Evolutionary conservation across 2,113 vertebrate species (phyloP).

Genomic region (Quiscalus mexicanus): DNA sequence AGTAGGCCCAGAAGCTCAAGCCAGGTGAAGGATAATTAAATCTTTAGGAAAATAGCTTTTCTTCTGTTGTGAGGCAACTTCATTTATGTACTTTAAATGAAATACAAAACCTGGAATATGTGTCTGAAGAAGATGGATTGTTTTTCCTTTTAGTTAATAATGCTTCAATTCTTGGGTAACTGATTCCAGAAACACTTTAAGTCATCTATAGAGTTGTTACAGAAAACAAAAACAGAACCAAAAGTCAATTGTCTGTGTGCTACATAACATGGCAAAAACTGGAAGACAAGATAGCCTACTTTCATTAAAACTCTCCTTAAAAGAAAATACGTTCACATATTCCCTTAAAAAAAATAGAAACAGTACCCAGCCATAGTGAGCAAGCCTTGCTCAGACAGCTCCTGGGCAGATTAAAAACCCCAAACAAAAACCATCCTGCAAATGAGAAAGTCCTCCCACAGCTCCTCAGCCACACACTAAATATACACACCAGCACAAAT

Average conservation of each 20-base stretch:
- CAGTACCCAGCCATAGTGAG: not conserved
- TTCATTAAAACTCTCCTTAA: not conserved
- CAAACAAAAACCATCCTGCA: not conserved
- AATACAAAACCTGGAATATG: conserved; percentile 20
- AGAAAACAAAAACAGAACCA: not conserved
- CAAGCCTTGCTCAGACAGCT: not conserved
- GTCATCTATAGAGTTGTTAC: not conserved
- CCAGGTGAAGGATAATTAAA: not conserved
- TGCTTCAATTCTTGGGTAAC: conserved; percentile 5
- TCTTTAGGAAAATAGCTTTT: not conserved
- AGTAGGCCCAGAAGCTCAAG: not conserved
- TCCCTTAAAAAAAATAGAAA: not conserved
- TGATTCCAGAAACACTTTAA: conserved; percentile 42
- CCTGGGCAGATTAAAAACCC: not conserved
- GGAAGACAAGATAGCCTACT: not conserved
- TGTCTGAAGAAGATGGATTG: not conserved
- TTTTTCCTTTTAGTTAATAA: conserved; percentile 39
- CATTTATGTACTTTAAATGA: not conserved
- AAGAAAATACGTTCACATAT: not conserved
- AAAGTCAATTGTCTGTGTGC: not conserved
- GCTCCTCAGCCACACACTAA: not conserved
- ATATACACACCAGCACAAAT: not conserved
- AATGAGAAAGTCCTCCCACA: not conserved
- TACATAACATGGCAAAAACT: not conserved
- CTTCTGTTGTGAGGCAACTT: not conserved